These are phyloP conservation scores for Galleria mellonella DNA, from an alignment of 1,140 invertebrate genomes.

Conservation along the genomic window DNA sequence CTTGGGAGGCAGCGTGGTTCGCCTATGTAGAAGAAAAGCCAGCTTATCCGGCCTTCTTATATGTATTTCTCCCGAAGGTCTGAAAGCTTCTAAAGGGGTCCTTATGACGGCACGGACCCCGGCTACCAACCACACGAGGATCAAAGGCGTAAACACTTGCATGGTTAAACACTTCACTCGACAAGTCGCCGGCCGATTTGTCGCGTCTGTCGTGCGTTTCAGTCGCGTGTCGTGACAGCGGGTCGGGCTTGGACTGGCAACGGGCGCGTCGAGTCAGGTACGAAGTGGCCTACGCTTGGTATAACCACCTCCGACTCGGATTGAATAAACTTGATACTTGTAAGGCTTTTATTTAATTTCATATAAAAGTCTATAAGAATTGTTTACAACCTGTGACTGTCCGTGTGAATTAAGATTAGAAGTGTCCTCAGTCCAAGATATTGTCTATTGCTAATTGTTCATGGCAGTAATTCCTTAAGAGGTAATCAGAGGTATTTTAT, in stretches of 20 bases:
- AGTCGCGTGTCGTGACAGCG: constrained; percentile 23
- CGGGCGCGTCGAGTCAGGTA: constrained; percentile 56
- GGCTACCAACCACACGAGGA: constrained; percentile 40
- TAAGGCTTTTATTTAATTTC: constrained; percentile 6
- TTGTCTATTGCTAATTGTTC: too few relatives aligned
- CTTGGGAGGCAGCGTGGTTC: constrained; percentile 37
- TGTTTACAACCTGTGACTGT: too few relatives aligned
- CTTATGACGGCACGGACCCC: constrained; percentile 48
- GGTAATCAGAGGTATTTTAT: too few relatives aligned
- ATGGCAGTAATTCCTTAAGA: too few relatives aligned
- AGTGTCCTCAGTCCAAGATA: too few relatives aligned
- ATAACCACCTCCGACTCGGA: constrained; percentile 53
- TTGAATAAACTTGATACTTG: constrained; percentile 39
- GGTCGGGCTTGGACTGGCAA: constrained; percentile 48
- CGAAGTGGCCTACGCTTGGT: constrained; percentile 62
- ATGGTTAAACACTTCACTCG: constrained; percentile 27
- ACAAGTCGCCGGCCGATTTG: constrained; percentile 15
- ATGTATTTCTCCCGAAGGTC: constrained; percentile 54
- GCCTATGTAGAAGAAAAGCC: constrained; percentile 46
- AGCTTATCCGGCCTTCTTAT: constrained; percentile 58
- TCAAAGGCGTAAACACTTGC: constrained; percentile 50
- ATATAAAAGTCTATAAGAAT: neutral
- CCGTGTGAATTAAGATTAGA: too few relatives aligned
- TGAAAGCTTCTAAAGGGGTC: constrained; percentile 62
- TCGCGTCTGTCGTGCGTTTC: constrained; percentile 14